Conservation (phyloP, 1,140 invertebrate genomes). For the Heliconius himera region DNA sequence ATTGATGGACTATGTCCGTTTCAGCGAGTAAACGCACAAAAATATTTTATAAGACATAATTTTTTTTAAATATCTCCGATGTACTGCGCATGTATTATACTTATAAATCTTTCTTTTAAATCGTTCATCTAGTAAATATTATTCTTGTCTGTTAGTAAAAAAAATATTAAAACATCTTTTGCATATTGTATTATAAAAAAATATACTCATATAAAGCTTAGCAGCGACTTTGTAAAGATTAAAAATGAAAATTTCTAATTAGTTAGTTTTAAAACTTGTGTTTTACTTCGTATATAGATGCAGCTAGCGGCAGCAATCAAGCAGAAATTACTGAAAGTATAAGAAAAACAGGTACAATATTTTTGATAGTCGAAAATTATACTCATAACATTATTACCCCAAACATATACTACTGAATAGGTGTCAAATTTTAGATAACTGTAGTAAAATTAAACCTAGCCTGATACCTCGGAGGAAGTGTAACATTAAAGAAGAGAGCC, state of each 20-base stretch:
- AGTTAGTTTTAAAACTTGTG: not conserved
- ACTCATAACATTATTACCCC: not conserved
- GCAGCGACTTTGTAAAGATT: too few species aligned
- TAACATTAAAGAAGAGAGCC: slow-evolving; percentile 28
- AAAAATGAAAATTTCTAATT: too few species aligned
- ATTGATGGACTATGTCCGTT: too few species aligned
- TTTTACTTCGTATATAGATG: not conserved
- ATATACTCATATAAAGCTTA: too few species aligned
- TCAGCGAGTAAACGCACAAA: too few species aligned
- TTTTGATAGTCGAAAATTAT: not conserved
- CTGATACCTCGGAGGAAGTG: slow-evolving; percentile 48
- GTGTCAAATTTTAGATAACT: not conserved
- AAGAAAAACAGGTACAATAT: not conserved
- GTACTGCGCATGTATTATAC: not conserved
- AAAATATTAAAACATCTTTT: too few species aligned
- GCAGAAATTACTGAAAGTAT: not conserved
- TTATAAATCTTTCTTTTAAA: not conserved
- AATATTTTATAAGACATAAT: too few species aligned
- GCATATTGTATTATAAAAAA: too few species aligned
- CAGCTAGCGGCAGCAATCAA: not conserved
- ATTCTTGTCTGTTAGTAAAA: too few species aligned
- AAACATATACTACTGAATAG: not conserved
- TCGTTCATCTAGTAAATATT: too few species aligned
- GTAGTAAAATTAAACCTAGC: slow-evolving; percentile 41
- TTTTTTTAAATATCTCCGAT: too few species aligned